Evolutionary conservation across 2,888 invertebrate genomes (phyloP), one percentile per base, ranked within the genome.

Genomic region (Dryadula phaetusa): DNA sequence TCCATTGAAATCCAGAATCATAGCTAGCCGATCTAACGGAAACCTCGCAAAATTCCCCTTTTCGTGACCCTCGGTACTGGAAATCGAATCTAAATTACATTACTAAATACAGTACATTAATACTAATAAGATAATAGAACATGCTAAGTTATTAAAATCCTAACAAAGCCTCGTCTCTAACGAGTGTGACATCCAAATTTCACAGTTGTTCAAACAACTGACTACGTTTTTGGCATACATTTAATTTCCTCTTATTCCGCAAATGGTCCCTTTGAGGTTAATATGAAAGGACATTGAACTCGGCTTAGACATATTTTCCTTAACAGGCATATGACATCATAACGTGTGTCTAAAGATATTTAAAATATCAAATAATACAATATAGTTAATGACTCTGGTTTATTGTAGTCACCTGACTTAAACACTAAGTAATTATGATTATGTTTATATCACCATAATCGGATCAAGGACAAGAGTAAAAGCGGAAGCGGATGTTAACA

Each of bases 261-360:
- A 69, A 70, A 76, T 77, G 66, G 74, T 74, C 77, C 83, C 80
- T 79, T 79, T 80, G 79, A 76, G 82, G 82, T 74, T 67, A 67
- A 77, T 76, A 76, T 68, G 72, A 49, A 66, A 65, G 83, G 74
- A 72, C 81, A 74, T 73, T 78, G 82, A 80, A 78, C 82, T 72
- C 25, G 44, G 56, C 69, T 76, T 75, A 79, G 77, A 77, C 77
- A 32, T 4, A 76, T 82, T 84, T 83, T 82, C 84, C 85, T 83
- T 82, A 81, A 76, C 64, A 78, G 73, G 69, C 70, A 66, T 72
- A 76, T 84, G 84, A 84, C 79, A 80, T 84, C 84, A 84, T 77
- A 62, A 64, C 56, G 67, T 71, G 71, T 75, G 73, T 70, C 68
- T 73, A 74, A 74, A 70, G 67, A 71, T 69, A 70, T 66, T 40